Evolutionary conservation across 2,113 vertebrate species (phyloP).

Genomic region (Elanus axillaris): DNA sequence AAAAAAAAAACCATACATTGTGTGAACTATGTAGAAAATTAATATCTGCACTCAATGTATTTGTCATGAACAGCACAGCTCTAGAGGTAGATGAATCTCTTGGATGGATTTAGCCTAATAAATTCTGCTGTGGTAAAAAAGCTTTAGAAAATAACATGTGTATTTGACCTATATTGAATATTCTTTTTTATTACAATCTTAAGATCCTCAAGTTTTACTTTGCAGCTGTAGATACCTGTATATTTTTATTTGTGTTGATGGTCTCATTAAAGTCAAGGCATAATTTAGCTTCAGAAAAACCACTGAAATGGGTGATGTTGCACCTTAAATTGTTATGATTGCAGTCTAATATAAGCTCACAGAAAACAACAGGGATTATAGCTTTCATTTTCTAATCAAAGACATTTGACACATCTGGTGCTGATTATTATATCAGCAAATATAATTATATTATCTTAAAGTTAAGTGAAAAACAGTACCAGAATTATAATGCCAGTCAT

Average conservation of each 20-base stretch:
- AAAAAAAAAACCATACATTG: background rate
- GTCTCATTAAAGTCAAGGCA: background rate
- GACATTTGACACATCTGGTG: slow-evolving; percentile 15
- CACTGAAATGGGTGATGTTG: background rate
- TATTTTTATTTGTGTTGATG: background rate
- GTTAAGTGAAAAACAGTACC: slow-evolving; percentile 10
- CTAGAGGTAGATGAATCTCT: background rate
- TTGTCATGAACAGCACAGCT: background rate
- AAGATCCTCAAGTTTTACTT: background rate
- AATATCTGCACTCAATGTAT: background rate
- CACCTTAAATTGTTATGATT: background rate
- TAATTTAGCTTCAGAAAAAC: slow-evolving; percentile 25
- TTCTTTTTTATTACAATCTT: background rate
- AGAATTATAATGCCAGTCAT: background rate
- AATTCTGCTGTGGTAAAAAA: background rate
- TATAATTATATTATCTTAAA: slow-evolving; percentile 42
- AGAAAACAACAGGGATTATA: slow-evolving; percentile 28
- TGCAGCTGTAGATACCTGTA: background rate
- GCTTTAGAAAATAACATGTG: background rate
- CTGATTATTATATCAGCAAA: slow-evolving; percentile 31
- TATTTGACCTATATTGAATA: background rate
- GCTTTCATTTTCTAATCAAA: slow-evolving; percentile 36
- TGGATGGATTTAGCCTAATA: background rate
- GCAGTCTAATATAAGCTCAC: background rate
- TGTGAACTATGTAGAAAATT: background rate